These are phyloP conservation scores for Eolophus roseicapilla DNA, from an alignment of 2,113 vertebrate genomes.

Conservation along the genomic window DNA sequence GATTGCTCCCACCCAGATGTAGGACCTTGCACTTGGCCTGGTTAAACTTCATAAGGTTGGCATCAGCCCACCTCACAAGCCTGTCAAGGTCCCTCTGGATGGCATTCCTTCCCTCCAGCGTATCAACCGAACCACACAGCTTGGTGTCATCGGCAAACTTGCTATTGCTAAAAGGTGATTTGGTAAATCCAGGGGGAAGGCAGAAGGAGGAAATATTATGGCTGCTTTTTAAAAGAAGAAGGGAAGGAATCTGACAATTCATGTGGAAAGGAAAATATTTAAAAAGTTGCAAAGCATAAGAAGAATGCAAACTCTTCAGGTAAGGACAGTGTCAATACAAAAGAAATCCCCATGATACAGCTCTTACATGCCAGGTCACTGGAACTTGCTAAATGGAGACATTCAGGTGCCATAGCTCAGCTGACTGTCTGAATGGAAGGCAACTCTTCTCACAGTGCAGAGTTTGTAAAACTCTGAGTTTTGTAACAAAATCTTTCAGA, in stretches of 20 bases:
- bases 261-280: neutral
- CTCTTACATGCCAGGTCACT: neutral
- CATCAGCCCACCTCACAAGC: no score
- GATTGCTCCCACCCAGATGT: no score
- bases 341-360: neutral
- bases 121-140: no score
- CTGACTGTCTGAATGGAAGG: neutral
- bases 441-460: neutral
- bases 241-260: neutral
- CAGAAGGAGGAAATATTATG: neutral
- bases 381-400: neutral
- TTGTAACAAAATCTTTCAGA: neutral
- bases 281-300: neutral
- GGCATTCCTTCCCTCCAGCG: no score
- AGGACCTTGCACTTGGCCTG: no score
- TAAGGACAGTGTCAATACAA: neutral
- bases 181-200: neutral
- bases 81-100: no score
- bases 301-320: neutral
- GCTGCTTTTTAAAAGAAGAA: neutral
- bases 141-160: no score
- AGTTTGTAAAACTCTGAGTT: neutral
- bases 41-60: no score
- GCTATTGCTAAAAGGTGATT: neutral
- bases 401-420: neutral